These are phyloP conservation scores for Penelope pileata DNA, from an alignment of 2,113 vertebrate genomes.

Conservation along the genomic window DNA sequence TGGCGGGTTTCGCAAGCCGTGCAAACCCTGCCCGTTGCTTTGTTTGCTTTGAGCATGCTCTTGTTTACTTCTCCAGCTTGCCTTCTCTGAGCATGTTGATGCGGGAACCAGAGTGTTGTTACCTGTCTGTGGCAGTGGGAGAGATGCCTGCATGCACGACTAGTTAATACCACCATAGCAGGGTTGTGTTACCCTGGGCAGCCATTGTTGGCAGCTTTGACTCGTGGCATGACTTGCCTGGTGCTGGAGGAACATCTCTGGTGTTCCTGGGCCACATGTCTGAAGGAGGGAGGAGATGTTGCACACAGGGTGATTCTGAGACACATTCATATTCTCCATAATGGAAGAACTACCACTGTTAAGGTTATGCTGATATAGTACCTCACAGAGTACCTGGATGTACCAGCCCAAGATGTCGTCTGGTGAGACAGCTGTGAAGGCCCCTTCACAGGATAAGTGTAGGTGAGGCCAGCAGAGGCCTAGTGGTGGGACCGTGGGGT, in stretches of 20 bases:
- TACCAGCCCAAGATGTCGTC: accelerated
- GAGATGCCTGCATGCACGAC: neutral
- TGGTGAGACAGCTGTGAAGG: neutral
- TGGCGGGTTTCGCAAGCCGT: neutral
- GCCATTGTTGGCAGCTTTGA: accelerated
- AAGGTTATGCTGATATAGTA: accelerated
- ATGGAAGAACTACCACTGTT: neutral
- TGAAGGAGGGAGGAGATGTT: neutral
- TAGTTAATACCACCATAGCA: neutral
- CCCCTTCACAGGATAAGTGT: neutral
- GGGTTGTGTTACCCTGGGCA: neutral
- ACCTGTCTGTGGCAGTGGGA: accelerated
- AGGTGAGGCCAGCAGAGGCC: neutral
- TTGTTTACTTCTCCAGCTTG: neutral
- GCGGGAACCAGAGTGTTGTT: neutral
- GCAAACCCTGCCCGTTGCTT: neutral
- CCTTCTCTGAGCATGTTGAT: neutral
- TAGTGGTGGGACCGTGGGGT: neutral
- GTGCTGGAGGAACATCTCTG: neutral
- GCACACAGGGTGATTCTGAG: neutral
- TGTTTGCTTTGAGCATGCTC: neutral
- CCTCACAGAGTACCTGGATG: accelerated
- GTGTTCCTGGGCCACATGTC: neutral
- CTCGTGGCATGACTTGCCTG: neutral
- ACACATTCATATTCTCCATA: neutral